phyloP scores from a whole-genome alignment of 1,140 invertebrate genomes.

The Caenorhabditis inopinata region DNA sequence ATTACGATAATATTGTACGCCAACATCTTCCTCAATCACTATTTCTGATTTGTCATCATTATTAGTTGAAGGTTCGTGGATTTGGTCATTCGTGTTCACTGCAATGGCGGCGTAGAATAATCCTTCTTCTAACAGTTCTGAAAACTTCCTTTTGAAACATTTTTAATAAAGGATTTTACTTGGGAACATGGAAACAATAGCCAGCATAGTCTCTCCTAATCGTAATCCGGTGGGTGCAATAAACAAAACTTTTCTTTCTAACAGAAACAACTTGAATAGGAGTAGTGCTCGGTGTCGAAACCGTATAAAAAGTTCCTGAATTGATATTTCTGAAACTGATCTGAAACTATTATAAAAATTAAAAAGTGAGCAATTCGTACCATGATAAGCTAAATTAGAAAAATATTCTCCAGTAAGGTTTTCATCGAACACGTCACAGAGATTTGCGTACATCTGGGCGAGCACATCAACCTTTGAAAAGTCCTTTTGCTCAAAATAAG shows the following conservation, averaged over 20 bases:
- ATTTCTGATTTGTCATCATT: neutral
- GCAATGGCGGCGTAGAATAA: conserved; percentile 67
- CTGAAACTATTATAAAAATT: neutral
- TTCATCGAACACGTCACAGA: conserved; percentile 74
- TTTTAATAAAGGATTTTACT: conserved; percentile 70
- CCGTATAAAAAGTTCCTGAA: conserved; percentile 77
- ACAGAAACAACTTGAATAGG: conserved; percentile 86
- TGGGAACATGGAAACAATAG: conserved; percentile 85
- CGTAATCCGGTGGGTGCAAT: conserved; percentile 83
- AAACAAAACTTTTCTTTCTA: conserved; percentile 88
- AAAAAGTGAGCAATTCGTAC: conserved; percentile 9
- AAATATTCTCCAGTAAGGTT: conserved; percentile 39
- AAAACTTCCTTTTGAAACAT: conserved; percentile 8
- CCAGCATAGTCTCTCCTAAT: conserved; percentile 81
- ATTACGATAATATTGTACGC: neutral
- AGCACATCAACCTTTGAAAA: conserved; percentile 76
- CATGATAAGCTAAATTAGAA: conserved; percentile 52
- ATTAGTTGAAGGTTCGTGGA: conserved; percentile 13
- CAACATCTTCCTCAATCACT: conserved; percentile 32
- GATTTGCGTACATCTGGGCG: conserved; percentile 86
- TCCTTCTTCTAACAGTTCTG: conserved; percentile 77
- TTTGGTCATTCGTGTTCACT: conserved; percentile 46
- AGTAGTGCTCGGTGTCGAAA: conserved; percentile 89
- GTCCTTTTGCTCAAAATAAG: conserved; percentile 84
- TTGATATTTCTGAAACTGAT: conserved; percentile 75